These are phyloP conservation scores for Mastigias papua DNA, from an alignment of 30 jellyfish, hydroid and myxozoan genomes.

Conservation along the genomic window DNA sequence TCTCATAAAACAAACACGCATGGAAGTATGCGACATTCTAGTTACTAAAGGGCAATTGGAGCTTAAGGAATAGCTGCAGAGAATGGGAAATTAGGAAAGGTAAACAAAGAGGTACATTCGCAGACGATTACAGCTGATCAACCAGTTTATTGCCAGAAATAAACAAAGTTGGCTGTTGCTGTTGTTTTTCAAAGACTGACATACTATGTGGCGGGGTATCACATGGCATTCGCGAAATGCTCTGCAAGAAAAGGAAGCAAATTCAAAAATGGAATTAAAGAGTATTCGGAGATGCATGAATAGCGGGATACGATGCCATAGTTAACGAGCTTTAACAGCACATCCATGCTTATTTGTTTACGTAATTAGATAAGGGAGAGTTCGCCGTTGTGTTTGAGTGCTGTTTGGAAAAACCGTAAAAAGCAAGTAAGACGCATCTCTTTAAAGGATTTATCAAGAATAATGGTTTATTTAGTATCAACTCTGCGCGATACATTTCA, in stretches of 20 bases:
- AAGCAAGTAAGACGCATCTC: conserved; percentile 21
- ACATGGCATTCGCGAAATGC: too few species aligned
- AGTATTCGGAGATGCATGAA: not conserved
- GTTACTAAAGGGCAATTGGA: too few species aligned
- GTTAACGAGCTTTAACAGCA: not conserved
- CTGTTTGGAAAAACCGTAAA: not conserved
- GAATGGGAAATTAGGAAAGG: too few species aligned
- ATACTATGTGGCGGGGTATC: too few species aligned
- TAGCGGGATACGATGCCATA: not conserved
- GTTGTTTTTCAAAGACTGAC: not conserved
- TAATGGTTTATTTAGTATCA: conserved; percentile 39
- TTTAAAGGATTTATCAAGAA: not conserved
- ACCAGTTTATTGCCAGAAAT: too few species aligned
- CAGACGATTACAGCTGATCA: too few species aligned
- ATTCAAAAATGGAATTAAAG: not conserved
- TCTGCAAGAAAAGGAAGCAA: not conserved
- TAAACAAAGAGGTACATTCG: too few species aligned
- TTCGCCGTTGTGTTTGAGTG: not conserved
- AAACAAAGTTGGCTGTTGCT: not conserved
- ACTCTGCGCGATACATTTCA: conserved; percentile 29
- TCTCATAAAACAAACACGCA: too few species aligned
- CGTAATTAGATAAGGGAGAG: not conserved
- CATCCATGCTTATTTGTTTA: not conserved
- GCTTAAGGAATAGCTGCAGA: too few species aligned
- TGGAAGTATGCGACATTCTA: too few species aligned